phyloP scores from a whole-genome alignment of 2,797 vertebrate species.

The Nyctalus aviator region DNA sequence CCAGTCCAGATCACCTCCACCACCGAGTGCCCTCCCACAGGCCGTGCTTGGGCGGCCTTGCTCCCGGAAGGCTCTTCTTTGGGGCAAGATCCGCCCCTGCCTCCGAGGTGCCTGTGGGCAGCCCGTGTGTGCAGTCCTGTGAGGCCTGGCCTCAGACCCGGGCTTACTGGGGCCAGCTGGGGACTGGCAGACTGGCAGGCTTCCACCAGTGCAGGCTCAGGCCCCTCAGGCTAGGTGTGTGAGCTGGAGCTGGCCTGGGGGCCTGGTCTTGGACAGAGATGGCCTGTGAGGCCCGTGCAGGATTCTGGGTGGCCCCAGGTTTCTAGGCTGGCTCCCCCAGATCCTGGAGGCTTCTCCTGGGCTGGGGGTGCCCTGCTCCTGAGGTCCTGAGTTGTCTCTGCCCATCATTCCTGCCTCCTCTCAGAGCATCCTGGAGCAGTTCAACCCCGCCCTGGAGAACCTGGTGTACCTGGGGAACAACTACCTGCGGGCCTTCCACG shows the following conservation, averaged over 20 bases:
- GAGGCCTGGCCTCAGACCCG: not conserved
- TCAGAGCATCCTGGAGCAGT: conserved; percentile 94
- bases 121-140: not conserved
- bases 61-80: not conserved
- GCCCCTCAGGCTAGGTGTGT: not conserved
- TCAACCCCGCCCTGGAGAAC: conserved; percentile 95
- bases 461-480: conserved; percentile 94
- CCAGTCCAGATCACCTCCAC: not conserved
- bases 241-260: not conserved
- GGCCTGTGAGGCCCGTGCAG: not conserved
- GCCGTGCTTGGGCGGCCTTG: not conserved
- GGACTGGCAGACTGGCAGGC: not conserved
- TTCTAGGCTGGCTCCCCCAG: not conserved
- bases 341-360: not conserved
- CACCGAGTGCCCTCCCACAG: not conserved
- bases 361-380: not conserved
- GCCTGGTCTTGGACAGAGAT: not conserved
- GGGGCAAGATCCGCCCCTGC: not conserved
- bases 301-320: not conserved
- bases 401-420: rapidly evolving
- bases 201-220: not conserved
- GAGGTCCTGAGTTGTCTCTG: not conserved
- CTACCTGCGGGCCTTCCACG: conserved; percentile 93
- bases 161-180: not conserved
- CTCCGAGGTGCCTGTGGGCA: not conserved